Conservation (phyloP, 1,140 invertebrate genomes). For the Branchinecta lynchi region DNA sequence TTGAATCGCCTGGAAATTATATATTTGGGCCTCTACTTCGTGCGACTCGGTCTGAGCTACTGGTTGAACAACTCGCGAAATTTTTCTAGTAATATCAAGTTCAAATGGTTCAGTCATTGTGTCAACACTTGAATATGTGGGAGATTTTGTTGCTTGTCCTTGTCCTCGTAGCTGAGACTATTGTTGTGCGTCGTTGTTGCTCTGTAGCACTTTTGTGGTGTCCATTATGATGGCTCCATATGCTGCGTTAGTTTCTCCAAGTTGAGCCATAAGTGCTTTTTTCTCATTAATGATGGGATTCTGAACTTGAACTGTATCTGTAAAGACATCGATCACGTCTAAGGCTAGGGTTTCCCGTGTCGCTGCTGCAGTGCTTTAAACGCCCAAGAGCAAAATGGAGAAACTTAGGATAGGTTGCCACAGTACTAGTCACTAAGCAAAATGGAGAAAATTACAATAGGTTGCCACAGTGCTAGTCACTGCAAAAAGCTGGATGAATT, state of each 20-base stretch:
- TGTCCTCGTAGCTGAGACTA: too few species aligned
- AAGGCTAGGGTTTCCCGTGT: background rate
- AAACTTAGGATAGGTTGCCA: too few species aligned
- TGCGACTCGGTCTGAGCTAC: constrained; percentile 3
- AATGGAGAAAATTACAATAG: too few species aligned
- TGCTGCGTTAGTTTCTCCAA: constrained; percentile 9
- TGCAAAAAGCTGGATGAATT: too few species aligned
- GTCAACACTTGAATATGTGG: background rate
- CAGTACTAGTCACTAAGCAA: too few species aligned
- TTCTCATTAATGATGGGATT: constrained; percentile 1
- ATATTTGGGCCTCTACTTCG: background rate
- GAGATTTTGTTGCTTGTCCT: background rate
- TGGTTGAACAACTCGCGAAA: constrained; percentile 9
- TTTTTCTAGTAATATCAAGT: constrained; percentile 1
- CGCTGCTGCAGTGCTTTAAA: too few species aligned
- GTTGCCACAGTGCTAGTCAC: too few species aligned
- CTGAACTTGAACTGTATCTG: background rate
- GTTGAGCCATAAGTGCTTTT: background rate
- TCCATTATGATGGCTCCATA: constrained; percentile 2
- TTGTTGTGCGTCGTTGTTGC: constrained; percentile 4
- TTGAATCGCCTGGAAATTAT: constrained; percentile 6
- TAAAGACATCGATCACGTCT: constrained; percentile 1
- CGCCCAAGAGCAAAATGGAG: too few species aligned
- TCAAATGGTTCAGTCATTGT: constrained; percentile 6
- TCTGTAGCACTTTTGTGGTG: constrained; percentile 1